phyloP scores from a whole-genome alignment of 2,797 vertebrate genomes.

The Ceryle rudis region DNA sequence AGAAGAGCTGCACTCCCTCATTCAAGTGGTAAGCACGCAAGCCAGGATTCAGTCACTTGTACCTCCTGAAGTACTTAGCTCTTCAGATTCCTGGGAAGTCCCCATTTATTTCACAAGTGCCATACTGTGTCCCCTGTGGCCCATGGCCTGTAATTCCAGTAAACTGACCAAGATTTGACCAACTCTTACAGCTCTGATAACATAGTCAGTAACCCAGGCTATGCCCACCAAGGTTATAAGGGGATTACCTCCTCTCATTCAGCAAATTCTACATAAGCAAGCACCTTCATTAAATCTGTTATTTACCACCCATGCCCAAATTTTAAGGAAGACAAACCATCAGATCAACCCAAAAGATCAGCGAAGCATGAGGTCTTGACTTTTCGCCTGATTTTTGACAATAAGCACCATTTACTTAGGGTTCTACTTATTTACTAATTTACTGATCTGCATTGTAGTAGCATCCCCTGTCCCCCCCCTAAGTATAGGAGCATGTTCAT shows the following conservation, averaged over 20 bases:
- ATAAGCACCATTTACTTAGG: background rate
- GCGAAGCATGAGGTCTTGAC: background rate
- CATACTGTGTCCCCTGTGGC: background rate
- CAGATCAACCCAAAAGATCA: background rate
- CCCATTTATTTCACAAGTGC: background rate
- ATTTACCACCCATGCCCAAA: background rate
- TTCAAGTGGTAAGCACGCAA: background rate
- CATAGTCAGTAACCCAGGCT: background rate
- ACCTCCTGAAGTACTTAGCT: background rate
- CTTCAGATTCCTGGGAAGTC: background rate
- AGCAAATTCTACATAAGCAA: background rate
- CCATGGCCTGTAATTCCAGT: background rate
- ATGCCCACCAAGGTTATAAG: background rate
- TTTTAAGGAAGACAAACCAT: background rate
- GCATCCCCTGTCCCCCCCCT: background rate
- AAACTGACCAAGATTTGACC: background rate
- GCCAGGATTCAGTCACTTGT: rapidly evolving
- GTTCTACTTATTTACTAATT: background rate
- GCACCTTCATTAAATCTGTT: background rate
- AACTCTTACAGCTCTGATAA: background rate
- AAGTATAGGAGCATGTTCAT: background rate
- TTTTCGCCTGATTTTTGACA: background rate
- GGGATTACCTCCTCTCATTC: background rate
- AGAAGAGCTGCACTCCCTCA: background rate
- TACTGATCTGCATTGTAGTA: background rate